These are phyloP conservation scores for Podargus strigoides DNA, from an alignment of 2,797 vertebrate genomes.

Conservation along the genomic window DNA sequence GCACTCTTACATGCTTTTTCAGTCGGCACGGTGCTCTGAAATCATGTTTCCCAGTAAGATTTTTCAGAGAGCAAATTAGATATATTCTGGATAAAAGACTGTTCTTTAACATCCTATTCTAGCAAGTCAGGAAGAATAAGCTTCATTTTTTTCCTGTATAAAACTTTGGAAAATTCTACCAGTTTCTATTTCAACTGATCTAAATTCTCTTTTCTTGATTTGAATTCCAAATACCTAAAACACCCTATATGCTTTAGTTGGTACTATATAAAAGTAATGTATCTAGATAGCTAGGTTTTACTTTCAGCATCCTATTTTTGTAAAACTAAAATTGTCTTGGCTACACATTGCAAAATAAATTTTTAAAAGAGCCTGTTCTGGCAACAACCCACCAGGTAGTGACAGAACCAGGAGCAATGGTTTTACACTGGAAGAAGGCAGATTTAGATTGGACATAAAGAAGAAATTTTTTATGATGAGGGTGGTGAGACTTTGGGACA, in stretches of 20 bases:
- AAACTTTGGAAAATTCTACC: background rate
- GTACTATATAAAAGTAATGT: background rate
- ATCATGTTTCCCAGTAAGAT: background rate
- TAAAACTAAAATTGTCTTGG: background rate
- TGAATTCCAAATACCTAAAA: background rate
- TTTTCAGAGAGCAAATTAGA: background rate
- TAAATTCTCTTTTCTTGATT: background rate
- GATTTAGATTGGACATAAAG: background rate
- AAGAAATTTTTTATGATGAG: background rate
- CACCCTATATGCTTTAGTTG: background rate
- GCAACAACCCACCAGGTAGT: background rate
- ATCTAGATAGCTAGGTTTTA: background rate
- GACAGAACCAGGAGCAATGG: background rate
- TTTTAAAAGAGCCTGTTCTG: background rate
- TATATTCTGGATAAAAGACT: background rate
- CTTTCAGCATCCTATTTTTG: background rate
- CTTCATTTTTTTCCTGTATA: background rate
- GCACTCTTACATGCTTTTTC: background rate
- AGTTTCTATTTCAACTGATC: background rate
- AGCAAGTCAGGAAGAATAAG: background rate
- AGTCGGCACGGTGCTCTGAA: background rate
- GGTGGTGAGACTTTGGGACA: background rate
- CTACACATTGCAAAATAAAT: background rate
- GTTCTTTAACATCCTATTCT: background rate
- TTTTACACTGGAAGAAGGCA: background rate